Base-by-base conservation (phyloP, 1,140 invertebrate genomes). In the Leguminivora glycinivorella region DNA sequence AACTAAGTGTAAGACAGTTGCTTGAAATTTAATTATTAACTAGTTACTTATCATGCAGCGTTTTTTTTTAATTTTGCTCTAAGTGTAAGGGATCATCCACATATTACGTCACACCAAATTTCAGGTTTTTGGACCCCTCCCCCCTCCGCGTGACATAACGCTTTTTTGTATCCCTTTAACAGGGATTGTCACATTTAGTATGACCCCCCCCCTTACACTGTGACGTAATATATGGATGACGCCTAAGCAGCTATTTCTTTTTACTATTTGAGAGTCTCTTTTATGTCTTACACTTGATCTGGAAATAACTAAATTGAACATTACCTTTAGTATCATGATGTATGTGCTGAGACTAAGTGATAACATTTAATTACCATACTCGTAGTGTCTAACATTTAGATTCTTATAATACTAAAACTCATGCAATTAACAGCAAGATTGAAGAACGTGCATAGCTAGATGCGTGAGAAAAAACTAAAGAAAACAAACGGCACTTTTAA, bases 371-470 rank as follows among this genome's bases (percentile, higher is more conserved):
- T 19, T 70, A 68, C 78, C 71, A 75, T 81, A 88, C 72, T 87
- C 77, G 75, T 82, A 78, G 74, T 84, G 75, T 78, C 89, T 91
- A 91, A 91, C 87, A 91, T 83, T 87, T 85, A 91, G 79, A 90
- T 72, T 79, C 72, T 75, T 73, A 74, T 74, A 87, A 83, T 80
- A 82, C 82, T 85, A 89, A 82, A 75, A 81, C 47, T 77, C 88
- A 90, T 90, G 88, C 88, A 88, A 76, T 82, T 75, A 85, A 91
- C 82, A 91, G 84, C 89, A 84, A 90, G 79, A 88, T 88, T 80
- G 80, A 89, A 89, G 76, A 79, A 83, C 89, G 88, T 91, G 89
- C 89, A 91, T 85, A 85, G 87, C 88, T 88, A 88, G 82, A 91
- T 91, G 89, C 89, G 89, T 90, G 89, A 89, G 72, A 84, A 73